Conservation (phyloP, 2,797 vertebrate genomes). For the Mus caroli region DNA sequence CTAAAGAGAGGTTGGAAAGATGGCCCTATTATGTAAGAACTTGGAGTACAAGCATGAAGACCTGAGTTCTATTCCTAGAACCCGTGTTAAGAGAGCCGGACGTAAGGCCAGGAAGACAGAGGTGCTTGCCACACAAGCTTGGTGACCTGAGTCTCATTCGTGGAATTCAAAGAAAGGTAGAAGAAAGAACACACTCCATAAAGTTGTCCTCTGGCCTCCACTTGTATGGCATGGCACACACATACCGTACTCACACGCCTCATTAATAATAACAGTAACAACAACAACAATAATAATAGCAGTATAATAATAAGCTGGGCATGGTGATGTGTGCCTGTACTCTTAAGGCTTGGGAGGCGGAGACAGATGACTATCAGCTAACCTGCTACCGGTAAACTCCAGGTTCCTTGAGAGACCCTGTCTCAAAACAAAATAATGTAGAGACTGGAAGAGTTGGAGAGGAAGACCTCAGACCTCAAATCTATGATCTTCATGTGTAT, state of each 20-base stretch:
- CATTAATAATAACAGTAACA: no score
- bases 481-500: not conserved
- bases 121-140: not conserved
- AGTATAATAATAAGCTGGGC: not conserved
- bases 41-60: not conserved
- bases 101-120: not conserved
- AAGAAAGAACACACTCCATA: not conserved
- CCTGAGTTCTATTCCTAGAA: not conserved
- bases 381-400: not conserved
- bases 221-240: not conserved
- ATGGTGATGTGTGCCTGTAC: not conserved
- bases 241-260: not conserved
- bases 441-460: no score
- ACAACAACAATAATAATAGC: not conserved
- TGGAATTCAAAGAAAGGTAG: not conserved
- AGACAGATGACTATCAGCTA: not conserved
- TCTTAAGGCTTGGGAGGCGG: not conserved
- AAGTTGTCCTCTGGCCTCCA: not conserved
- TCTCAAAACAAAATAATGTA: not conserved
- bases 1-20: not conserved
- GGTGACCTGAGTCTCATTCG: not conserved
- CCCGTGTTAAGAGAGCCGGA: not conserved
- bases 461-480: not conserved
- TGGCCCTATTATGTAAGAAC: not conserved
- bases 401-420: not conserved